These are phyloP conservation scores for Hippocampus guttulatus DNA, from an alignment of 2,113 vertebrate species.

Conservation along the genomic window DNA sequence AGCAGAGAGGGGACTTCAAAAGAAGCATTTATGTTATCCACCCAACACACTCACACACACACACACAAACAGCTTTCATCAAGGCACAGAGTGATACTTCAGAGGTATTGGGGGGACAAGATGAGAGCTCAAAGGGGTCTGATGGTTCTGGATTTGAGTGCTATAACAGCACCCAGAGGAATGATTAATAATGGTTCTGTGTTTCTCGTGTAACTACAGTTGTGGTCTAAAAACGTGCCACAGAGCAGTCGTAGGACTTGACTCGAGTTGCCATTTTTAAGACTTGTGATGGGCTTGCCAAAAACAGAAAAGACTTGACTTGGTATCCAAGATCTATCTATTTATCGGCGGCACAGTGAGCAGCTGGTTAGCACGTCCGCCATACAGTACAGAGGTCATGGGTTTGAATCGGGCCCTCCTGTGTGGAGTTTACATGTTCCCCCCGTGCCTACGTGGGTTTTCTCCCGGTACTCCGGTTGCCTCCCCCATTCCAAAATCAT, in stretches of 20 bases:
- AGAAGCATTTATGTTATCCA: constrained; percentile 45
- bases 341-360: too few relatives aligned
- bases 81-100: constrained; percentile 54
- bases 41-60: neutral
- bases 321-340: too few relatives aligned
- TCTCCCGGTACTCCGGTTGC: too few relatives aligned
- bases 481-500: too few relatives aligned
- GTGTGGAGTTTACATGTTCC: too few relatives aligned
- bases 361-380: too few relatives aligned
- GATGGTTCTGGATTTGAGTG: constrained; percentile 24
- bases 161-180: neutral
- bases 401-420: too few relatives aligned
- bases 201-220: neutral
- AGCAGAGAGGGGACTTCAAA: constrained; percentile 55
- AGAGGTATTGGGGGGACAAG: constrained; percentile 52
- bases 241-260: neutral
- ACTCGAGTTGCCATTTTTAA: too few relatives aligned
- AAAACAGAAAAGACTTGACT: too few relatives aligned
- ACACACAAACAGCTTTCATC: constrained; percentile 10
- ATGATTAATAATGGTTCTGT: neutral
- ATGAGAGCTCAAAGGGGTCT: constrained; percentile 32
- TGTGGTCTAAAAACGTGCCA: neutral
- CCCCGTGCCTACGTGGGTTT: too few relatives aligned
- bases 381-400: too few relatives aligned
- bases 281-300: too few relatives aligned